phyloP scores from a whole-genome alignment of 2,888 invertebrate genomes.

The Epinotia brunnichana region DNA sequence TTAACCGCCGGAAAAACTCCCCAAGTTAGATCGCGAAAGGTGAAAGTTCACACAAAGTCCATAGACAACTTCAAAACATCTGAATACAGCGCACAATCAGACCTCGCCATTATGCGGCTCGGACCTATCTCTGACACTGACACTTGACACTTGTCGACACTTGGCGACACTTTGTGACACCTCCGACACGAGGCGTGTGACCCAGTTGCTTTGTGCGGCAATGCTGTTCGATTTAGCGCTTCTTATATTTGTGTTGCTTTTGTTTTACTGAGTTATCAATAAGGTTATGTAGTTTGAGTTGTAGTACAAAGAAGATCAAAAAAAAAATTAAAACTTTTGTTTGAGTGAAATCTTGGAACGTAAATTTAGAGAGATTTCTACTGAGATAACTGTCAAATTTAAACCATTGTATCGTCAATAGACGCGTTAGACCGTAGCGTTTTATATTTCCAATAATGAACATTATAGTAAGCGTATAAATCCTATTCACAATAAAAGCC shows the following conservation, averaged over 20 bases:
- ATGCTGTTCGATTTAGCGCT: conserved; percentile 19
- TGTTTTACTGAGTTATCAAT: neutral
- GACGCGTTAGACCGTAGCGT: conserved; percentile 26
- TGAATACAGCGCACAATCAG: conserved; percentile 37
- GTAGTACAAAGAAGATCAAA: too few relatives aligned
- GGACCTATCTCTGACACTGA: conserved; percentile 44
- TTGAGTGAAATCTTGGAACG: neutral
- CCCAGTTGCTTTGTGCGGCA: conserved; percentile 39
- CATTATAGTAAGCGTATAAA: conserved; percentile 59
- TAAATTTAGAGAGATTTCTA: neutral
- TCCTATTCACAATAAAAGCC: conserved; percentile 61
- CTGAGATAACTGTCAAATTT: conserved; percentile 6
- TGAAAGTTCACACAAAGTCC: conserved; percentile 14
- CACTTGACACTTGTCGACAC: conserved; percentile 41
- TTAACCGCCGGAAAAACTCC: neutral
- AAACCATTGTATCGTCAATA: conserved; percentile 10
- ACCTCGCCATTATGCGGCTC: conserved; percentile 37
- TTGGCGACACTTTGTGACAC: conserved; percentile 36
- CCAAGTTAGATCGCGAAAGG: neutral
- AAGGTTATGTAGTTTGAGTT: neutral
- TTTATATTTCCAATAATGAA: conserved; percentile 39
- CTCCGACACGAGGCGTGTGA: conserved; percentile 29
- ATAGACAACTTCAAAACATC: conserved; percentile 32
- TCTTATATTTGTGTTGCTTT: conserved; percentile 6
- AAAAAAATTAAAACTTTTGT: too few relatives aligned